Evolutionary conservation across 2,888 invertebrate species (phyloP).

Genomic region (Vanessa cardui): DNA sequence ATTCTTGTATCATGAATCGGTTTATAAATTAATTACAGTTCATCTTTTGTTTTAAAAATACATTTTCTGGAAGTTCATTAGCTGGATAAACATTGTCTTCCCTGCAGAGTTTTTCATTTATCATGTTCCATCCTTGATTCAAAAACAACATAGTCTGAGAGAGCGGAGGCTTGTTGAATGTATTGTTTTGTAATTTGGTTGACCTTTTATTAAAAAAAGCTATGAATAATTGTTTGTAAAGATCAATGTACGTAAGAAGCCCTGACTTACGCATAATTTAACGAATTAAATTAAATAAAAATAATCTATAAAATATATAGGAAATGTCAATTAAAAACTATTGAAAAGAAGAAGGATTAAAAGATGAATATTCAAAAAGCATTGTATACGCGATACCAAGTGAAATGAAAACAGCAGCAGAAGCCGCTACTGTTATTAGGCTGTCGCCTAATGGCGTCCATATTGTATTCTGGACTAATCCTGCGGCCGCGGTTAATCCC

Average conservation of each 20-base stretch:
- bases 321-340: not conserved
- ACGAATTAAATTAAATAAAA: not conserved
- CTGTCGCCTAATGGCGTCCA: slow-evolving; percentile 29
- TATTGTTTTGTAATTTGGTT: not conserved
- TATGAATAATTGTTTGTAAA: too few species aligned
- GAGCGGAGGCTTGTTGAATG: too few species aligned
- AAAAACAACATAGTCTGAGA: not conserved
- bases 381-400: not conserved
- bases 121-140: slow-evolving; percentile 18
- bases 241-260: too few species aligned
- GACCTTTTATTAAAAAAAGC: too few species aligned
- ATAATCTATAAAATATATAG: too few species aligned
- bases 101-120: slow-evolving; percentile 9
- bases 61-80: slow-evolving; percentile 29
- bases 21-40: slow-evolving; percentile 15
- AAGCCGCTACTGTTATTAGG: slow-evolving; percentile 4
- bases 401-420: slow-evolving; percentile 6
- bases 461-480: slow-evolving; percentile 58
- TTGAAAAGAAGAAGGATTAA: not conserved
- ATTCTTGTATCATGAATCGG: slow-evolving; percentile 1
- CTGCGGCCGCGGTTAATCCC: slow-evolving; percentile 55
- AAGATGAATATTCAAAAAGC: not conserved
- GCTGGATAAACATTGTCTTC: slow-evolving; percentile 22
- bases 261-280: not conserved
- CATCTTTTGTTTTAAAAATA: slow-evolving; percentile 15